Base-by-base conservation (phyloP, 2,113 vertebrate genomes). In the Laterallus jamaicensis region DNA sequence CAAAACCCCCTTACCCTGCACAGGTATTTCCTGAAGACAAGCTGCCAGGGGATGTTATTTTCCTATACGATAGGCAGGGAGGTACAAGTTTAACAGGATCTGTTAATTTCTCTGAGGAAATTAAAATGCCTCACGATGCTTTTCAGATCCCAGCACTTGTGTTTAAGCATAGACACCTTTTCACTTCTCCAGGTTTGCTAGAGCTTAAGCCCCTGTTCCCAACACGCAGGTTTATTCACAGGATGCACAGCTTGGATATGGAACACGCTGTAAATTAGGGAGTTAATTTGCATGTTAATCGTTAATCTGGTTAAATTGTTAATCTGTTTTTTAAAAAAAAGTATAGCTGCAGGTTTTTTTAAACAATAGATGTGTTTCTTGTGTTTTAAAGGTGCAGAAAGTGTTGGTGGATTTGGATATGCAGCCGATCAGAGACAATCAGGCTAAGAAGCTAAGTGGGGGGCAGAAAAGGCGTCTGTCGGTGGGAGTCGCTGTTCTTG, bases 401-500 rank as follows among this genome's bases (percentile, higher is more conserved):
- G 99, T 99, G 88, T 95, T 99, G 90, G 92, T 99, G 93, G 99
- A 99, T 93, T 97, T 99, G 96, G 99, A 99, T 88, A 97, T 99
- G 98, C 99, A 99, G 91, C 98, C 99, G 60, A 99, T 99, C 89
- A 99, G 98, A 98, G 98, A 98, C 16, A 99, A 99, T 66, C 99
- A 99, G 94, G 99, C 99, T 25, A 99, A 99, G 92, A 99, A 99
- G 69, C 92, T 99, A 79, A 99, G 99, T 28, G 99, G 98, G 76
- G 99, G 99, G 49, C 99, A 99, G 80, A 99, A 99, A 90, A 98
- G 99, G 96, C 99, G 99, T 73, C 98, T 99, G 25, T 99, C 99
- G 0, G 98, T 99, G 97, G 99, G 98, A 85, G 98, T 99, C 74
- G 99, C 99, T 91, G 98, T 99, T 78, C 98, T 99, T 2, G 99